Conservation (phyloP, 2,888 invertebrate species). For the Drosophila algonquin region DNA sequence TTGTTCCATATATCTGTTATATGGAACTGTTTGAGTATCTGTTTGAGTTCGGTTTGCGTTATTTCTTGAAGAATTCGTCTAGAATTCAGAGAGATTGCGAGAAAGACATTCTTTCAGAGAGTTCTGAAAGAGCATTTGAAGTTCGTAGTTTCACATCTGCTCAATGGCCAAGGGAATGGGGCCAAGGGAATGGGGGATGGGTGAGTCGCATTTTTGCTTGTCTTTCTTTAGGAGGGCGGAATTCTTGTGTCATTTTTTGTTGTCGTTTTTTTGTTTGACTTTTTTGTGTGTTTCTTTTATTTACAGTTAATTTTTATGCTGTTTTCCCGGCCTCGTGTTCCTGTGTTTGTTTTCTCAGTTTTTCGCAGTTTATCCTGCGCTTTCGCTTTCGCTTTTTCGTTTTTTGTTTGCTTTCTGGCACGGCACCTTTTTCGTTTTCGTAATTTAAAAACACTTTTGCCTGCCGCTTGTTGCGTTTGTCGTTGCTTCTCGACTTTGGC, state of each 20-base stretch:
- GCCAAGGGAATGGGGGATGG: too few species aligned
- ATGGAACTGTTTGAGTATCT: too few species aligned
- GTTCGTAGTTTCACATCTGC: too few species aligned
- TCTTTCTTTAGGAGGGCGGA: constrained; percentile 2
- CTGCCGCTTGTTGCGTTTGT: constrained; percentile 44
- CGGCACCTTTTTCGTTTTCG: constrained; percentile 29
- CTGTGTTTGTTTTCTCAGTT: not conserved
- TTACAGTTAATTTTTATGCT: constrained; percentile 59
- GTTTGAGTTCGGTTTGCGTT: too few species aligned
- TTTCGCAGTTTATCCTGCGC: constrained; percentile 7
- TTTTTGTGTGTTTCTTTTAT: constrained; percentile 43
- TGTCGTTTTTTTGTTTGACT: not conserved
- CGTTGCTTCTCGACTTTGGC: constrained; percentile 28
- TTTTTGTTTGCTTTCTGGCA: constrained; percentile 1
- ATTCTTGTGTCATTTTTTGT: not conserved
- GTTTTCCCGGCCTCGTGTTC: constrained; percentile 16
- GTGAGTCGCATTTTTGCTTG: constrained; percentile 16
- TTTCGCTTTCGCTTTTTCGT: too few species aligned
- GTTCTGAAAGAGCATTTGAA: too few species aligned
- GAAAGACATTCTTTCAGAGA: too few species aligned
- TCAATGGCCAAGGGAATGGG: too few species aligned
- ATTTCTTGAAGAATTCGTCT: too few species aligned
- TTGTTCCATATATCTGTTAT: too few species aligned
- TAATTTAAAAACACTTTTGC: constrained; percentile 49
- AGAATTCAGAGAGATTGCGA: too few species aligned